Evolutionary conservation across 35 echinoderm and acorn worm genomes (phyloP).

Genomic region (Diadema setosum): DNA sequence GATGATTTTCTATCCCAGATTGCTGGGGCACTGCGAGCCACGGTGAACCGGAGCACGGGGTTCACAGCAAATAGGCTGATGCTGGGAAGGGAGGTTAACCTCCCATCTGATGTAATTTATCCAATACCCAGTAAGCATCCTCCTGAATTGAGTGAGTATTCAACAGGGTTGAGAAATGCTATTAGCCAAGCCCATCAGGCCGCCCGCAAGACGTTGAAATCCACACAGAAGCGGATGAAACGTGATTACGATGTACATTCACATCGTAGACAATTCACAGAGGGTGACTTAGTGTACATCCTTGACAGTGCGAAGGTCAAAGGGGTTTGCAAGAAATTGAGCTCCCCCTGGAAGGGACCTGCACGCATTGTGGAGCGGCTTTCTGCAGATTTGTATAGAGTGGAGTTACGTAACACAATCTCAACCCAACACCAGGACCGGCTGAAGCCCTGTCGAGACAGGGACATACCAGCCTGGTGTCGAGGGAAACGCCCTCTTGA

Average conservation of each 20-base stretch:
- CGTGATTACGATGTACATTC: constrained; percentile 17
- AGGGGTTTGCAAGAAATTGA: constrained; percentile 11
- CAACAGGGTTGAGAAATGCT: too few relatives aligned
- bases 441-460: background rate
- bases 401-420: background rate
- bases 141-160: too few relatives aligned
- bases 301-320: background rate
- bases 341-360: constrained; percentile 12
- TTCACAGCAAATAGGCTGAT: constrained; percentile 20
- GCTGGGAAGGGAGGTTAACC: too few relatives aligned
- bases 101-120: too few relatives aligned
- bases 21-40: constrained; percentile 11
- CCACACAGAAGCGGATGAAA: constrained; percentile 24
- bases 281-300: background rate
- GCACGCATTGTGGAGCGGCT: background rate
- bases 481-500: background rate
- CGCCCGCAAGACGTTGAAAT: background rate
- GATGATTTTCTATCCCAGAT: constrained; percentile 23
- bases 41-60: constrained; percentile 22
- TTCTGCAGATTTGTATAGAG: background rate
- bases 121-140: too few relatives aligned
- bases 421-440: constrained; percentile 17
- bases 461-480: background rate
- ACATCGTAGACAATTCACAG: background rate
- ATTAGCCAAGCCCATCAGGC: constrained; percentile 39